Conservation (phyloP, 1,140 invertebrate species). For the Bombyx mandarina region DNA sequence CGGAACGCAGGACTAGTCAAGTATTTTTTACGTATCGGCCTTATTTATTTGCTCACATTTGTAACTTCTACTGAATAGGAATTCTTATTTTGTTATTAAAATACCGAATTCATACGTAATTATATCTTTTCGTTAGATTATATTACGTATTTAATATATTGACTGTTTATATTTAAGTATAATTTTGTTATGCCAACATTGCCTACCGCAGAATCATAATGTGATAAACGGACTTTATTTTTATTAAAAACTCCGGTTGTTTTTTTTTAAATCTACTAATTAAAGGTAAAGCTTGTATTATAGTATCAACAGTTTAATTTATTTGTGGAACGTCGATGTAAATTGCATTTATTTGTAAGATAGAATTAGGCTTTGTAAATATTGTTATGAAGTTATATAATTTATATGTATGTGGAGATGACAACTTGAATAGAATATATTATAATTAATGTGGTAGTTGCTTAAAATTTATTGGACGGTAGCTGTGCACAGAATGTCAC, state of each 20-base stretch:
- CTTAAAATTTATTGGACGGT: slow-evolving; percentile 52
- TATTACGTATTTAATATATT: too few species aligned
- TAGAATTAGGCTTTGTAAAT: slow-evolving; percentile 70
- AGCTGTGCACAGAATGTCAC: slow-evolving; percentile 46
- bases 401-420: slow-evolving; percentile 60
- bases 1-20: slow-evolving; percentile 64
- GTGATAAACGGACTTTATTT: too few species aligned
- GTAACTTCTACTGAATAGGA: too few species aligned
- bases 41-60: too few species aligned
- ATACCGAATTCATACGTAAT: too few species aligned
- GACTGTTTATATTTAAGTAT: too few species aligned
- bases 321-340: slow-evolving; percentile 61
- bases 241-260: too few species aligned
- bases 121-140: too few species aligned
- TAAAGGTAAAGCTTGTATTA: slow-evolving; percentile 47
- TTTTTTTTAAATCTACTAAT: too few species aligned
- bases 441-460: slow-evolving; percentile 58
- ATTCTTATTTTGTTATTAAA: too few species aligned
- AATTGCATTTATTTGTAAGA: slow-evolving; percentile 66
- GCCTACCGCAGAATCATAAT: too few species aligned
- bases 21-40: slow-evolving; percentile 31
- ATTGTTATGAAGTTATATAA: slow-evolving; percentile 71
- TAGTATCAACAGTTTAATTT: slow-evolving; percentile 64
- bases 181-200: too few species aligned
- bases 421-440: slow-evolving; percentile 36